A percentile compares a stretch with the other conserved stretches of the same genome.
These are phyloP conservation scores for Poecilia picta DNA, from an alignment of 2,797 vertebrate species.

Conservation along the genomic window DNA sequence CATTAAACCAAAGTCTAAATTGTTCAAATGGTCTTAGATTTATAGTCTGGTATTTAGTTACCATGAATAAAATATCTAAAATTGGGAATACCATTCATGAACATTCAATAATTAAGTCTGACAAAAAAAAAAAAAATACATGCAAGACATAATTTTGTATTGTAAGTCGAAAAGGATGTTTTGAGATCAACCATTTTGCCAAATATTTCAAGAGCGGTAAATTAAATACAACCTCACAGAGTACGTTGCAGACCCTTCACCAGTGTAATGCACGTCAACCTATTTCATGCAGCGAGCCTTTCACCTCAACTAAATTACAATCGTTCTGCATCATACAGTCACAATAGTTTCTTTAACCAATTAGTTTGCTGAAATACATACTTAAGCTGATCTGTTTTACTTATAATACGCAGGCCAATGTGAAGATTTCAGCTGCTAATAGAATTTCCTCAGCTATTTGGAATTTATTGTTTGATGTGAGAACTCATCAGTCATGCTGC, in stretches of 20 bases:
- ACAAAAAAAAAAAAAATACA: neutral
- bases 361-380: neutral
- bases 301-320: neutral
- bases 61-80: neutral
- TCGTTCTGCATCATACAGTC: neutral
- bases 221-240: neutral
- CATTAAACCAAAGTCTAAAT: neutral
- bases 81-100: neutral
- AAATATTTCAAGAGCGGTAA: neutral
- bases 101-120: neutral
- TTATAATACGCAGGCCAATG: slow-evolving; percentile 16
- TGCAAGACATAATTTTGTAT: neutral
- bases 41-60: neutral
- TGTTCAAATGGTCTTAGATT: neutral
- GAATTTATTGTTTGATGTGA: slow-evolving; percentile 63
- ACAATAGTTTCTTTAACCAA: neutral
- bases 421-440: slow-evolving; percentile 57
- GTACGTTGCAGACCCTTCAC: neutral
- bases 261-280: neutral
- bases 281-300: neutral
- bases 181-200: neutral
- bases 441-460: slow-evolving; percentile 65
- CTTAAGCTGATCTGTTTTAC: slow-evolving; percentile 24
- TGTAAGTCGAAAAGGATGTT: neutral
- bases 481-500: slow-evolving; percentile 71